These are phyloP conservation scores for Liopterus haemorrhoidalis DNA, from an alignment of 2,888 invertebrate genomes.

Conservation along the genomic window DNA sequence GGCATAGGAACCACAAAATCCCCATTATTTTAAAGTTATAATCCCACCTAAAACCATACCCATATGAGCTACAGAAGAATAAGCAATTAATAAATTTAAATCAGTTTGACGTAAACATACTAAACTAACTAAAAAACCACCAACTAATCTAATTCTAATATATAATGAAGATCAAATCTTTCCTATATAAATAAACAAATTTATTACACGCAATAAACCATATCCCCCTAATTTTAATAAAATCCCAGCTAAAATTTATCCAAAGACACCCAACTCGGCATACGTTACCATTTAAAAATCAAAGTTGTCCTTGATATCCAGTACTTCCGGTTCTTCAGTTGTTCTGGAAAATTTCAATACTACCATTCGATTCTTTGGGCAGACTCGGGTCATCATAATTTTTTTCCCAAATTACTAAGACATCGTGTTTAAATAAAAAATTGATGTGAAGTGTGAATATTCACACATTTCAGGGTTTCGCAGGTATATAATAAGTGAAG, in stretches of 20 bases:
- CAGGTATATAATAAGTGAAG: too few relatives aligned
- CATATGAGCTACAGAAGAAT: constrained; percentile 69
- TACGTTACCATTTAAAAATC: too few relatives aligned
- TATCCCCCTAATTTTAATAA: constrained; percentile 68
- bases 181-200: constrained; percentile 47
- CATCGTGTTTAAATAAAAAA: too few relatives aligned
- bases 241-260: constrained; percentile 66
- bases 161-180: constrained; percentile 51
- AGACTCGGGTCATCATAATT: too few relatives aligned
- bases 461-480: too few relatives aligned
- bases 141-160: constrained; percentile 52
- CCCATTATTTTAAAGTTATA: constrained; percentile 53
- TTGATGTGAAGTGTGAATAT: too few relatives aligned
- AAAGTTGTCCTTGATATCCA: too few relatives aligned
- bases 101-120: constrained; percentile 64
- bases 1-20: constrained; percentile 49
- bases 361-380: too few relatives aligned
- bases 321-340: too few relatives aligned
- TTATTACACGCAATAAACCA: constrained; percentile 56
- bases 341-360: too few relatives aligned
- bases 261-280: too few relatives aligned
- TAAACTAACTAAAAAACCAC: constrained; percentile 50
- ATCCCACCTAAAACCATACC: constrained; percentile 55
- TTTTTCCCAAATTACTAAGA: too few relatives aligned
- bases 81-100: constrained; percentile 68